Evolutionary conservation across 2,113 vertebrate species (phyloP).

Genomic region (Trogon melanurus): DNA sequence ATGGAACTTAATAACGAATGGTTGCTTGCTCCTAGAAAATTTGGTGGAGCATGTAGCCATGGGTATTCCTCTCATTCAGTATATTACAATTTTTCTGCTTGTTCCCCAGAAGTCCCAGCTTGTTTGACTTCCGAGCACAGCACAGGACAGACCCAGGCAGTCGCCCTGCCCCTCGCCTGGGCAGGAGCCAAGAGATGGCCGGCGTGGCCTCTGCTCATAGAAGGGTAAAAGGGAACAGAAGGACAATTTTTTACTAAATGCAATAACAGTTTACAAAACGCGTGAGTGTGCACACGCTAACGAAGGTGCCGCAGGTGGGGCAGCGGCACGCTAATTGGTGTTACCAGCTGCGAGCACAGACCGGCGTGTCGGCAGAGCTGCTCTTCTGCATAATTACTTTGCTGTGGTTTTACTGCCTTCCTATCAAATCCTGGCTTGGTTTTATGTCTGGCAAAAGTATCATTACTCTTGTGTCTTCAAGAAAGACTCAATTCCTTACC

Average conservation of each 20-base stretch:
- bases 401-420: neutral
- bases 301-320: rapidly evolving
- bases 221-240: neutral
- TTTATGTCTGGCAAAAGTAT: neutral
- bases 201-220: neutral
- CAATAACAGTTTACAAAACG: rapidly evolving
- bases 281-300: neutral
- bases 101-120: neutral
- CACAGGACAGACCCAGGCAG: rapidly evolving
- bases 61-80: neutral
- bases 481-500: slow-evolving; percentile 39
- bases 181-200: rapidly evolving
- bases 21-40: neutral
- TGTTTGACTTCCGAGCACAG: neutral
- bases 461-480: slow-evolving; percentile 15
- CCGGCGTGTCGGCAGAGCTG: rapidly evolving
- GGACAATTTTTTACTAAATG: neutral
- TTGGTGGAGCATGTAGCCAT: neutral
- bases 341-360: neutral
- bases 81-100: neutral
- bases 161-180: neutral
- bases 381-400: neutral
- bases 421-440: neutral
- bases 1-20: neutral
- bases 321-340: rapidly evolving